Conservation (phyloP, 2,888 invertebrate species). For the Xestia xanthographa region DNA sequence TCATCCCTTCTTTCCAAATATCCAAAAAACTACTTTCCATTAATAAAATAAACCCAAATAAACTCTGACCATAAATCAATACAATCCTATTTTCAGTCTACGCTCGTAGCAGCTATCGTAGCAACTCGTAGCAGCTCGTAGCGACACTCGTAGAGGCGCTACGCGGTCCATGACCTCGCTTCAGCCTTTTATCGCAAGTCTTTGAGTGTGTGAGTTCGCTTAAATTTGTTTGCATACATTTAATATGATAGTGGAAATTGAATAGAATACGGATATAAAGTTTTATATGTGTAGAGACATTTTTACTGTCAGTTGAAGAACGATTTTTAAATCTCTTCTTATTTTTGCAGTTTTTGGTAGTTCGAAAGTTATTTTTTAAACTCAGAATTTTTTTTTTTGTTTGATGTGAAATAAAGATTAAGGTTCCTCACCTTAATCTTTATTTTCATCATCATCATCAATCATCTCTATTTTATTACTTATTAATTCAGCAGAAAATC, state of each 20-base stretch:
- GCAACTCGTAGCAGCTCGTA: slow-evolving; percentile 67
- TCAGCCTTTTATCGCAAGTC: slow-evolving; percentile 66
- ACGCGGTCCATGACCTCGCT: slow-evolving; percentile 64
- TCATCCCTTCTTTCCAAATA: not conserved
- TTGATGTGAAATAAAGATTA: not conserved
- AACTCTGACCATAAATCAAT: slow-evolving; percentile 60
- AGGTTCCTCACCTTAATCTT: no score
- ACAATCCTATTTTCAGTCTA: slow-evolving; percentile 58
- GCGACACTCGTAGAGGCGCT: slow-evolving; percentile 65
- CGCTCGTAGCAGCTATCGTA: slow-evolving; percentile 64
- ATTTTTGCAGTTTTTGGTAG: not conserved
- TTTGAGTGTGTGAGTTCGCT: slow-evolving; percentile 58
- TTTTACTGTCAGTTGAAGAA: slow-evolving; percentile 37
- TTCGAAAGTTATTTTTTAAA: not conserved
- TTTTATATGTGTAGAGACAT: slow-evolving; percentile 23
- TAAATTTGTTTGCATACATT: slow-evolving; percentile 69
- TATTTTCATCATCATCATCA: no score
- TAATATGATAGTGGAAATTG: slow-evolving; percentile 47
- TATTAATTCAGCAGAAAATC: not conserved
- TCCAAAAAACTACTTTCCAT: slow-evolving; percentile 20
- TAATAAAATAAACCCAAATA: slow-evolving; percentile 46
- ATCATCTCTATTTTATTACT: no score
- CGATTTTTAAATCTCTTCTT: not conserved
- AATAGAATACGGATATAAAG: slow-evolving; percentile 32
- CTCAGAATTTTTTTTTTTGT: not conserved